Evolutionary conservation across 2,797 vertebrate species (phyloP), one percentile per base, ranked within the genome.

Genomic region (Sebastes jordani): DNA sequence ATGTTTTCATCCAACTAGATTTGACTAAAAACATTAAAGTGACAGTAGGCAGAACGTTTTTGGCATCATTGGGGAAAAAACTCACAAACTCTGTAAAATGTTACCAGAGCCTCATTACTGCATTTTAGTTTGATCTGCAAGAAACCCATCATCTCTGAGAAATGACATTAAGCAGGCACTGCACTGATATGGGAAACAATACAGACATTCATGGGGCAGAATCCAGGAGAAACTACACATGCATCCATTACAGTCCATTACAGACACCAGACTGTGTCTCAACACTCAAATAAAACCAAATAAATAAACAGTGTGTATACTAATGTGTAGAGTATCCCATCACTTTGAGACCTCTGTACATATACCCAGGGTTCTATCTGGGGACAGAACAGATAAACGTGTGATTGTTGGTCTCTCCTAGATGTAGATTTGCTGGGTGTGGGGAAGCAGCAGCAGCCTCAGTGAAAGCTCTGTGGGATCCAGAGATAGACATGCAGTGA

Each of bases 371-470:
- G 25, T 56, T 72, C 52, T 76, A 55, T 74, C 70, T 67, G 76
- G 56, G 73, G 73, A 71, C 60, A 63, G 42, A 66, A 20, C 46
- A 70, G 59, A 87, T 78, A 83, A 86, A 86, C 59, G 55, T 10
- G 20, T 27, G 52, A 74, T 67, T 74, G 73, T 25, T 46, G 56
- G 71, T 68, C 68, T 79, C 49, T 79, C n/a, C 32, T 62, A 52
- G 78, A 60, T n/a, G 67, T 20, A 55, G 66, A 74, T 63, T 74
- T 63, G 69, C 55, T 60, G 56, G 38, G 20, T 25, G 71, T 34
- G 55, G 70, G 54, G 76, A 73, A 80, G 82, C 76, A 22, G 71
- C 67, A 62, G 84, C 42, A 59, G 38, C 71, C 77, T 75, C 61
- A 9, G 62, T 55, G 54, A 78, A 76, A 66, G 60, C 81, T 81